A percentile compares a stretch with the other conserved stretches of the same genome.
Evolutionary conservation across 1,140 invertebrate genomes (phyloP).

Genomic region (Plutomurus gul): DNA sequence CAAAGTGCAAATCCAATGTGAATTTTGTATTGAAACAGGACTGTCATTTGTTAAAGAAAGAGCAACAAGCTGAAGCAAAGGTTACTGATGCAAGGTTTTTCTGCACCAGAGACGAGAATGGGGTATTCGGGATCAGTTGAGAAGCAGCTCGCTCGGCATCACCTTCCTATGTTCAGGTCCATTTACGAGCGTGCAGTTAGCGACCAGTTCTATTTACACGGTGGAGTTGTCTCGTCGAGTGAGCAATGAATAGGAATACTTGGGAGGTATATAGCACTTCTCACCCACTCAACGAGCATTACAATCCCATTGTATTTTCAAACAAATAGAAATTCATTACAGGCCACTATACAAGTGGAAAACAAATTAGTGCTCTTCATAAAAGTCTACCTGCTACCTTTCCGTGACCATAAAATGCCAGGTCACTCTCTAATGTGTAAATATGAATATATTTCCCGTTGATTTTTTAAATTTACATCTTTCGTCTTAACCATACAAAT

Average conservation of each 20-base stretch:
- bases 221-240: not conserved
- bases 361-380: conserved; percentile 27
- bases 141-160: too few species aligned
- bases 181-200: too few species aligned
- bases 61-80: too few species aligned
- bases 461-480: conserved; percentile 30
- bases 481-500: not conserved
- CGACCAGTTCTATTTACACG: too few species aligned
- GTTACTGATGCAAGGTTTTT: too few species aligned
- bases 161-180: too few species aligned
- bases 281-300: not conserved
- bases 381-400: conserved; percentile 27
- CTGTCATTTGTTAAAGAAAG: too few species aligned
- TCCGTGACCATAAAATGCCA: conserved; percentile 25
- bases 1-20: too few species aligned
- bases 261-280: conserved; percentile 13
- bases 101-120: too few species aligned
- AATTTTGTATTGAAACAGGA: too few species aligned
- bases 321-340: conserved; percentile 28
- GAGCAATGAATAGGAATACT: not conserved
- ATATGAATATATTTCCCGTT: conserved; percentile 24
- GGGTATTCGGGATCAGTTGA: too few species aligned
- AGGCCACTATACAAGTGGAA: conserved; percentile 3
- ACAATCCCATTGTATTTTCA: conserved; percentile 16
- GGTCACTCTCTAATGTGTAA: conserved; percentile 14